Base-by-base conservation (phyloP, 2,797 vertebrate genomes). In the Sebastes cheni region DNA sequence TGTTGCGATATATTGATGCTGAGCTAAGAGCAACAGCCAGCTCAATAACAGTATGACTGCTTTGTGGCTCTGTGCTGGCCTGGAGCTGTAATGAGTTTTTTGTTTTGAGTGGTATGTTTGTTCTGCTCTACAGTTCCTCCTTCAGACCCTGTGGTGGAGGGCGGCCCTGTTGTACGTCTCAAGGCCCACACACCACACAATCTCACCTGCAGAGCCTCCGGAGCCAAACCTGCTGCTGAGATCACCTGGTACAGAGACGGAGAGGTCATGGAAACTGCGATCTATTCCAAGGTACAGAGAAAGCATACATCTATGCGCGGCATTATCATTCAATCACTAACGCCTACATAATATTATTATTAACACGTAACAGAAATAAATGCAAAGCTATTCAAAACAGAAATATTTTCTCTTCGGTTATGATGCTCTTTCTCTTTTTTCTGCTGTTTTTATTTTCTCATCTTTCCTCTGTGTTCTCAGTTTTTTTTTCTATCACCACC, bases 241-340 rank as follows among this genome's bases (percentile, higher is more conserved):
- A 97, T 98, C 92, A 96, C 96, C 79, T 98, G 97, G 97, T 97
- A 97, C 91, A 92, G 96, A 75, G 96, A 98, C 25, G 97, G 97
- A 69, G 94, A 97, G 92, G 95, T 94, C 77, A 95, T 97, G 94
- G 95, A 96, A 16, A 86, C 93, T 1, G 95, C 95, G 10, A 84
- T 96, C 77, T 97, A 97, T 89, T 93, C 93, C 60, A 97, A 98
- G 97, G 97, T 98, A 84, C 67, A 58, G 78, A 46, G 39, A 77
- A 55, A 79, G 7, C 46, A 59, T 74, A 69, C 27, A 82, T 85
- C 73, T 32, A 14, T 70, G 32, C 39, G 50, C 23, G 5, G 75
- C 70, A 55, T 79, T 75, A 73, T 82, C 81, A 67, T 77, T 86
- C 78, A 76, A 75, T 85, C 80, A 73, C 67, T 14, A 60, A 83